A percentile compares a stretch with the other conserved stretches of the same genome.
Evolutionary conservation across 2,888 invertebrate genomes (phyloP).

Genomic region (Bellardia pandia): DNA sequence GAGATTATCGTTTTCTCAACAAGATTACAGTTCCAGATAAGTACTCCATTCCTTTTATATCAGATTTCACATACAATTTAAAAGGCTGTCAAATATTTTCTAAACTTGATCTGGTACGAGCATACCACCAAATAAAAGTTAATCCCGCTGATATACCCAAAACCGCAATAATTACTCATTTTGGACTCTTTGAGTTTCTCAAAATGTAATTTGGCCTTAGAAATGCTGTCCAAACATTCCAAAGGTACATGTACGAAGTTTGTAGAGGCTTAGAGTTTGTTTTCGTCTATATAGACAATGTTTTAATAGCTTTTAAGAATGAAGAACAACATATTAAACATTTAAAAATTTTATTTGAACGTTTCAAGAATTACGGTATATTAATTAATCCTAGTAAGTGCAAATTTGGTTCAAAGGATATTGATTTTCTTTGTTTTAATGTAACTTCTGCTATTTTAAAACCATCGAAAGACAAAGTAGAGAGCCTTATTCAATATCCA

Average conservation of each 20-base stretch:
- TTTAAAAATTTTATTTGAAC: slow-evolving; percentile 3
- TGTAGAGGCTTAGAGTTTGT: slow-evolving; percentile 11
- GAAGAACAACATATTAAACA: neutral
- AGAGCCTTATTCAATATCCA: neutral
- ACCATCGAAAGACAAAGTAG: neutral
- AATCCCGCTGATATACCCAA: neutral
- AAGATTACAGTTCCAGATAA: slow-evolving; percentile 2
- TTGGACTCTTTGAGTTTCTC: slow-evolving; percentile 6
- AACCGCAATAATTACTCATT: slow-evolving; percentile 5
- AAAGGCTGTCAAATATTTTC: neutral
- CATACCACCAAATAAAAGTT: neutral
- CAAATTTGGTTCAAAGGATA: neutral
- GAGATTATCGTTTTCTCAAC: slow-evolving; percentile 2
- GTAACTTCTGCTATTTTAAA: neutral
- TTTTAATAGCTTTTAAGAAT: too few relatives aligned
- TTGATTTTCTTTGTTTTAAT: neutral
- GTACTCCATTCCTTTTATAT: neutral
- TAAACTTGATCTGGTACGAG: neutral
- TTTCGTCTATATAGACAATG: neutral
- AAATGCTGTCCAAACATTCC: neutral
- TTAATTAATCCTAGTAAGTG: slow-evolving; percentile 11
- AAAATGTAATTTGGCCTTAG: neutral
- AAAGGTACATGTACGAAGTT: neutral
- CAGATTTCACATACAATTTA: neutral
- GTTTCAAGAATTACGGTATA: slow-evolving; percentile 6